Evolutionary conservation across 2,888 invertebrate species (phyloP), one percentile per base, ranked within the genome.

Genomic region (Hydriomena furcata): DNA sequence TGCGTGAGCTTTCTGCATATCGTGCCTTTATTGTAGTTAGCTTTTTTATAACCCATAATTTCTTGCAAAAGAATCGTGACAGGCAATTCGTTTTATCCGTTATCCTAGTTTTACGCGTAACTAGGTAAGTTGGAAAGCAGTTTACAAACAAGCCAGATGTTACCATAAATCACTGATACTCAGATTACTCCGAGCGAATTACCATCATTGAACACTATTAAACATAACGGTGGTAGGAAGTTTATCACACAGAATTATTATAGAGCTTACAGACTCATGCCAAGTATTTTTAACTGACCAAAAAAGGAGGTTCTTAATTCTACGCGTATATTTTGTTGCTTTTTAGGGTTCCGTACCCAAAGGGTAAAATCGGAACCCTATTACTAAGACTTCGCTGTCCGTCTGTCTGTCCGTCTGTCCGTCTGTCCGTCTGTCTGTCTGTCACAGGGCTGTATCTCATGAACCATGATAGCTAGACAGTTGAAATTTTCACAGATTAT

Each of bases 151-250:
- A 32, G 40, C 28, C 61, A 61, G 59, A 61, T 59, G 61, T 32
- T 37, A 30, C 49, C 45, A 49, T 55, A 76, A 77, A 80, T 77
- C 71, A 74, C 63, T 34, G 53, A 55, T 63, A 65, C 55, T 52
- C 55, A 65, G 66, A 64, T 67, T 68, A 68, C 65, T 64, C 51
- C 55, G 46, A 42, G 46, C 51, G 54, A 58, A 72, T 65, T 61
- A 70, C 66, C 63, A 65, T 71, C 62, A 73, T 68, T 72, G 62
- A 61, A 63, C 57, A 61, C 66, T 69, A 78, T 77, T 77, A 75
- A 73, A 72, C 62, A 48, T 65, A 55, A 71, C 73, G 71, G 4
- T n/a, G n/a, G 68, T 67, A 66, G 66, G 61, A 64, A 64, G 60
- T 60, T 61, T 57, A 68, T 63, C 70, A 64, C 65, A 65, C 67